phyloP scores from a whole-genome alignment of 2,888 invertebrate genomes.

The Xestobium rufovillosum region DNA sequence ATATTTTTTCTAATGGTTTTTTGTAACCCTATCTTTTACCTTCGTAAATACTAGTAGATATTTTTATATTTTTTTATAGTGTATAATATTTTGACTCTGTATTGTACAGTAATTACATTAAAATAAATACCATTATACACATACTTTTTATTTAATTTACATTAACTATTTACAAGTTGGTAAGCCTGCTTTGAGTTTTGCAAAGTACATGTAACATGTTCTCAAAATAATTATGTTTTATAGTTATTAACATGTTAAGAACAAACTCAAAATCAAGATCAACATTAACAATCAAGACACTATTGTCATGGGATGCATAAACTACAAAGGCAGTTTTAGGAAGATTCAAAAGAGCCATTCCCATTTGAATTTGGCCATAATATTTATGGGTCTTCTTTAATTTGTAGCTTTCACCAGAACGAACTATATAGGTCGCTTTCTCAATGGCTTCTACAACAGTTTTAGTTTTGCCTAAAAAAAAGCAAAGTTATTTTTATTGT shows the following conservation, averaged over 20 bases:
- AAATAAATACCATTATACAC: conserved; percentile 4
- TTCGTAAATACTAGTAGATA: no score
- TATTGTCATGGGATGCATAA: conserved; percentile 2
- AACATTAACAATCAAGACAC: background rate
- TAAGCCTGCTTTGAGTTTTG: no score
- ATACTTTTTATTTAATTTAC: conserved; percentile 1
- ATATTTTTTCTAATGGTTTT: no score
- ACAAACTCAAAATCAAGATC: background rate
- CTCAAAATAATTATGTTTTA: no score
- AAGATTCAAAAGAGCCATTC: conserved; percentile 12
- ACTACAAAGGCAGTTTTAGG: background rate
- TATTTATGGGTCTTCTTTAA: conserved; percentile 9
- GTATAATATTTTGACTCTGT: conserved; percentile 8
- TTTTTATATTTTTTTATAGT: no score
- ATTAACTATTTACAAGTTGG: no score
- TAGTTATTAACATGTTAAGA: no score
- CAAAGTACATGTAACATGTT: no score
- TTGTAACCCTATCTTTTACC: no score
- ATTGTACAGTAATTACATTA: conserved; percentile 8
- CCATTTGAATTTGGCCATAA: conserved; percentile 12
- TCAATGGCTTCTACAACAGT: background rate
- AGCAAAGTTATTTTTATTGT: no score
- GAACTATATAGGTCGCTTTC: conserved; percentile 8
- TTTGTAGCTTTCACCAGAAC: conserved; percentile 6
- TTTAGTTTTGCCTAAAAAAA: no score